These are phyloP conservation scores for Lanius ludovicianus DNA, from an alignment of 2,113 vertebrate species.

Conservation along the genomic window DNA sequence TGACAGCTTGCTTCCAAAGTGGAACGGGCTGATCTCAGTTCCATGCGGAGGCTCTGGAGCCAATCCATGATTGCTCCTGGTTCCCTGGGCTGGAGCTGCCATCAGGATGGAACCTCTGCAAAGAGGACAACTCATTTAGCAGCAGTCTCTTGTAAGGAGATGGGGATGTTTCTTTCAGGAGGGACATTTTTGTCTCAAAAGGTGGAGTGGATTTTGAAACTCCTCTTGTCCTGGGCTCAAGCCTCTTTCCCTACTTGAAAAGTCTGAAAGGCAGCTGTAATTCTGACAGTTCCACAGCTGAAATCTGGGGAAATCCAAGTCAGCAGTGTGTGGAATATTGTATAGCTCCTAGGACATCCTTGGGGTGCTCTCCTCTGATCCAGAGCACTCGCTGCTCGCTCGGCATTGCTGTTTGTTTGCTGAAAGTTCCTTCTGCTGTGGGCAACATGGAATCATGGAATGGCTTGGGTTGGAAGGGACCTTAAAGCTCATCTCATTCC, in stretches of 20 bases:
- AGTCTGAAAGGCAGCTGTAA: not conserved
- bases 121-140: not conserved
- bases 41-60: not conserved
- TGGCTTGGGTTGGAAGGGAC: not conserved
- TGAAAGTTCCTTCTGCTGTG: not conserved
- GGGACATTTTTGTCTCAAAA: not conserved
- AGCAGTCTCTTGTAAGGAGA: not conserved
- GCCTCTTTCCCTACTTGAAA: not conserved
- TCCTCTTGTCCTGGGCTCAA: not conserved
- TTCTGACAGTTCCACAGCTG: not conserved
- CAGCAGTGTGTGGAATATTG: not conserved
- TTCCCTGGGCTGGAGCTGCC: not conserved
- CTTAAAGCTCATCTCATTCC: not conserved
- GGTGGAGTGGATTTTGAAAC: not conserved
- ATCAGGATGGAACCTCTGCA: not conserved
- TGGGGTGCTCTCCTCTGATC: not conserved
- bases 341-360: not conserved
- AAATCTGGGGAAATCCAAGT: not conserved
- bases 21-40: not conserved
- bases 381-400: not conserved
- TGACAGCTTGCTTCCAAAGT: constrained; percentile 39
- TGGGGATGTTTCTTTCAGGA: not conserved
- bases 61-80: constrained; percentile 3
- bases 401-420: not conserved
- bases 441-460: not conserved